Evolutionary conservation across 2,113 vertebrate species (phyloP).

Genomic region (Oostethus manadensis): DNA sequence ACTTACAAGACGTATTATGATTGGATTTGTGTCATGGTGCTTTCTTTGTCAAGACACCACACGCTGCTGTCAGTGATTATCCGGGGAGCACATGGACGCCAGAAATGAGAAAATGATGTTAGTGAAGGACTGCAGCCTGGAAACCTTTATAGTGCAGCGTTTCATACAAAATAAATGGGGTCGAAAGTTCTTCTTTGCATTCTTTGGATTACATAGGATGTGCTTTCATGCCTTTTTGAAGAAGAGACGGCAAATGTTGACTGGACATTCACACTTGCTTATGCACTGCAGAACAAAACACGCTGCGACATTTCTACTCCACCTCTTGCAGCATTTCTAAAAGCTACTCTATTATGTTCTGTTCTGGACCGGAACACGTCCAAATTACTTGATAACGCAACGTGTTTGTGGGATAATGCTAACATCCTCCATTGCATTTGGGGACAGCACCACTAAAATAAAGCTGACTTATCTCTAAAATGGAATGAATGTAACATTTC

Average conservation of each 20-base stretch:
- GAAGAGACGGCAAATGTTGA: constrained; percentile 41
- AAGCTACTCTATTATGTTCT: constrained; percentile 34
- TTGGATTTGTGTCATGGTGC: constrained; percentile 17
- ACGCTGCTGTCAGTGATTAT: constrained; percentile 39
- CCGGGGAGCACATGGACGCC: constrained; percentile 45
- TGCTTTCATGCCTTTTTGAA: constrained; percentile 21
- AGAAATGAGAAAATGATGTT: constrained; percentile 20
- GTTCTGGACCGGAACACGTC: constrained; percentile 42
- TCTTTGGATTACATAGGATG: constrained; percentile 42
- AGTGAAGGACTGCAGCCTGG: no score
- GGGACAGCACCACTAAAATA: not conserved
- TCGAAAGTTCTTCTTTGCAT: constrained; percentile 26
- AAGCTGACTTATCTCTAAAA: no score
- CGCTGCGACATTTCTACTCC: constrained; percentile 63
- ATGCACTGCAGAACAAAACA: constrained; percentile 22
- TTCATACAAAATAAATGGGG: constrained; percentile 5
- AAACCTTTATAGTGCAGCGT: no score
- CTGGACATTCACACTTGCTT: constrained; percentile 54
- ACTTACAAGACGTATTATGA: constrained; percentile 18
- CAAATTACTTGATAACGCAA: constrained; percentile 22
- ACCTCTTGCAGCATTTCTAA: constrained; percentile 37
- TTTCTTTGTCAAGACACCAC: constrained; percentile 27
- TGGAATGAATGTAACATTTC: no score
- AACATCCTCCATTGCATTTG: not conserved
- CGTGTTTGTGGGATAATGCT: no score